A percentile compares a stretch with the other conserved stretches of the same genome.
phyloP scores from a whole-genome alignment of 2,888 invertebrate species.

The Drosophila infuscata region DNA sequence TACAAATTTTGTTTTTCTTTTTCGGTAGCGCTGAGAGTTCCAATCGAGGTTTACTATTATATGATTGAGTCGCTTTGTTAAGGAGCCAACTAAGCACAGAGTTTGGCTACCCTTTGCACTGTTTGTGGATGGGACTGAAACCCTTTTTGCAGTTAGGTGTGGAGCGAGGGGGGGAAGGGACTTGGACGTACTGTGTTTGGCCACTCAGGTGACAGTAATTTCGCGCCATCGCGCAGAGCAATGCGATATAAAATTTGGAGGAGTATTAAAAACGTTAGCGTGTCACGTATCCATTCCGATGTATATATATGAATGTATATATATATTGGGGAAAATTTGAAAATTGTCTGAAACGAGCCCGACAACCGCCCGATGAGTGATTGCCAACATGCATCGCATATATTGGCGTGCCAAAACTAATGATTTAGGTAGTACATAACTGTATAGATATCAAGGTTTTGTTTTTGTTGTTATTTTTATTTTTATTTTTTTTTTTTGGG shows the following conservation, averaged over 20 bases:
- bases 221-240: constrained; percentile 53
- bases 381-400: constrained; percentile 73
- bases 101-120: neutral
- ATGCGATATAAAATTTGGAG: constrained; percentile 2
- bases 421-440: constrained; percentile 58
- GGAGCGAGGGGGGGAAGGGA: no score
- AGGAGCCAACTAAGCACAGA: neutral
- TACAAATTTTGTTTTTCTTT: no score
- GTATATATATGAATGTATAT: neutral
- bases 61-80: constrained; percentile 19
- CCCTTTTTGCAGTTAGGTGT: neutral
- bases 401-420: constrained; percentile 67
- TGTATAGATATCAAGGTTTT: constrained; percentile 17
- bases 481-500: constrained; percentile 5
- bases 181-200: constrained; percentile 10
- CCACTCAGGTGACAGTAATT: constrained; percentile 66
- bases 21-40: no score
- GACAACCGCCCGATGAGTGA: constrained; percentile 66
- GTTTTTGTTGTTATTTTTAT: neutral
- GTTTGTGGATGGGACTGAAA: neutral
- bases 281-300: constrained; percentile 60
- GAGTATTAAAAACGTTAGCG: constrained; percentile 51
- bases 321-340: constrained; percentile 50
- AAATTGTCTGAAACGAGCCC: constrained; percentile 54
- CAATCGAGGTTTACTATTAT: no score